Evolutionary conservation across 2,888 invertebrate species (phyloP), one percentile per base, ranked within the genome.

Genomic region (Clusia tigrina): DNA sequence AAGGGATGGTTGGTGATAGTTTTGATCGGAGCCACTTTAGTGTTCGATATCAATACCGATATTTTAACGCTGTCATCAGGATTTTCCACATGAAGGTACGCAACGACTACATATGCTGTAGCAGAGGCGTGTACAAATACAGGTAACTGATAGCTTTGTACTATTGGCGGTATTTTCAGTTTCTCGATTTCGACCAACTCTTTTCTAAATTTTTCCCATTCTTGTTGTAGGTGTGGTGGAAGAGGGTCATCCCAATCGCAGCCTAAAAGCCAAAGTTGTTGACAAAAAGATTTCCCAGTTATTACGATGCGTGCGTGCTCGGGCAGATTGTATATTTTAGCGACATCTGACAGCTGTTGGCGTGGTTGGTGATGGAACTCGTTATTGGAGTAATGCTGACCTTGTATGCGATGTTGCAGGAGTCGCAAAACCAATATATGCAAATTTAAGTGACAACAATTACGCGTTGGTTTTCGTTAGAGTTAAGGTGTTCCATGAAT

Each of bases 331-430:
- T 32, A 32, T 9, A 32, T 32, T 12, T 32, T 32, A 12, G 6
- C 32, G 32, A 58, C 52, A 62, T 65, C 65, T 10, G 62, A 62
- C 1, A 59, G 55, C 24, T 62, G 55, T 18, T 58, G 55, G 9
- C 59, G 54, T n/a, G 57, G 22, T 38, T 65, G 62, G n/a, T 62
- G 62, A 24, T 59, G 52, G 32, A 20, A 54, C 26, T 12, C 3
- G 42, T 37, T 1, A 55, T 2, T 52, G 15, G 26, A 1, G 26
- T 46, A 9, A 53, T 48, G 18, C 54, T 58, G 2, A 64, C 58
- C 17, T 58, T 57, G 25, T 64, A 64, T 5, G 54, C 58, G 5
- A 60, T 54, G 56, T 32, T 55, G 53, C 56, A 52, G 12, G 20
- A 20, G 22, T 60, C 10, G 52, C 60, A 60, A 37, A 46, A 54